Evolutionary conservation across 2,113 vertebrate species (phyloP), one percentile per base, ranked within the genome.

Genomic region (Pachyramphus minor): DNA sequence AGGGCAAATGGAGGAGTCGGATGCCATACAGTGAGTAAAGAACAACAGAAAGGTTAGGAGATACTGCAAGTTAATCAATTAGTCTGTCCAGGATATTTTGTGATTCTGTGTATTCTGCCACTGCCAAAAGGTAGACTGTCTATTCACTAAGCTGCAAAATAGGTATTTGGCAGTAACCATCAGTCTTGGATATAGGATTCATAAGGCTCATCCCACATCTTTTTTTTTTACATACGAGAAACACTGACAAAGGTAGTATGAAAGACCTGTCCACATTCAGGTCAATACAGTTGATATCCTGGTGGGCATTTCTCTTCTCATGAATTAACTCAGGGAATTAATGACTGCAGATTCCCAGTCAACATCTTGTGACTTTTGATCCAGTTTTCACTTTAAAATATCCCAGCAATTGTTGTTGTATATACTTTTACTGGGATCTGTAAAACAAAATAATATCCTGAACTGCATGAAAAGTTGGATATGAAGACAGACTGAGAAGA

Each of bases 391-490:
- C 8, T 69, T 83, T 11, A 68, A 84, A 74, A 41, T 80, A 44
- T n/a, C 0, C 0, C 5, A 55, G 16, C 2, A 64, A 7, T 16
- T 72, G 17, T 11, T 72, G 14, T 11, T 19, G 8, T 16, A 42
- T 15, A 23, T 77, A 17, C 7, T 4, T 82, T 72, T 44, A 72
- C 10, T n/a, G 31, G 11, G 4, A 22, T 42, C 28, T 64, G 41
- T 44, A 31, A 64, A 64, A 64, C 19, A 22, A 64, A 73, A 14
- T 10, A 2, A 2, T 37, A 59, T 23, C 8, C 22, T 66, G 25
- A 37, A 11, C 35, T 50, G 27, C 14, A 27, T 6, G 23, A 31
- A 49, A 33, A 44, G 18, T 15, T 28, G 5, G 5, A 20, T 23
- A 28, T 33, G 42, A 42, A 66, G 17, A 37, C 7, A 44, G 20